Percentiles rank a stretch among this genome's conserved stretches.
Evolutionary conservation across 92 coral and sea anemone genomes (phyloP).

Genomic region (Diadumene lineata): DNA sequence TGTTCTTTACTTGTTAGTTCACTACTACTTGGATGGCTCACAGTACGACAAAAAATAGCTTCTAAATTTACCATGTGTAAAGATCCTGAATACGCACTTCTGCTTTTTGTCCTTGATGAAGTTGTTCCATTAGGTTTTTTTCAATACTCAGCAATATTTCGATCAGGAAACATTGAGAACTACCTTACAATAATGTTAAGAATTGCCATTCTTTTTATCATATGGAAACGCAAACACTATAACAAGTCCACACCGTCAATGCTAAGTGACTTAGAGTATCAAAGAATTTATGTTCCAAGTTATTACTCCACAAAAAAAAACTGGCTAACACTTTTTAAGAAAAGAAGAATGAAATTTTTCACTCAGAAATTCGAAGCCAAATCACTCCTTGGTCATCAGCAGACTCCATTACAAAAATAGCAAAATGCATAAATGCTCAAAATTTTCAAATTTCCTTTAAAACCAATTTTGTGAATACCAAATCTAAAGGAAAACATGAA

Average conservation of each 20-base stretch:
- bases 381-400: conserved; percentile 6
- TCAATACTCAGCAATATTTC: conserved; percentile 32
- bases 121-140: conserved; percentile 50
- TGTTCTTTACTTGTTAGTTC: conserved; percentile 28
- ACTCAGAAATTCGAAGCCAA: conserved; percentile 3
- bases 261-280: conserved; percentile 15
- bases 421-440: conserved; percentile 14
- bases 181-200: conserved; percentile 11
- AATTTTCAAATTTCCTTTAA: conserved; percentile 6
- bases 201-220: conserved; percentile 1
- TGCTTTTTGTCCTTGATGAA: conserved; percentile 45
- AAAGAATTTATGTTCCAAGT: not conserved
- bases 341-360: conserved; percentile 5
- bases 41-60: conserved; percentile 42
- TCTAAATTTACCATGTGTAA: conserved; percentile 46
- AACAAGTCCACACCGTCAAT: conserved; percentile 18
- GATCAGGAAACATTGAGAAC: conserved; percentile 1
- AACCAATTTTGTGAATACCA: not conserved
- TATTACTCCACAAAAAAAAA: conserved; percentile 3
- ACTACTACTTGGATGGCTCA: conserved; percentile 52
- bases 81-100: conserved; percentile 33
- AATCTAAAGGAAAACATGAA: not conserved
- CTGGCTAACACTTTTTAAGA: conserved; percentile 16
- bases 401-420: not conserved
- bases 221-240: conserved; percentile 13